phyloP scores from a whole-genome alignment of 35 echinoderm and acorn worm species.

The Acanthaster planci region DNA sequence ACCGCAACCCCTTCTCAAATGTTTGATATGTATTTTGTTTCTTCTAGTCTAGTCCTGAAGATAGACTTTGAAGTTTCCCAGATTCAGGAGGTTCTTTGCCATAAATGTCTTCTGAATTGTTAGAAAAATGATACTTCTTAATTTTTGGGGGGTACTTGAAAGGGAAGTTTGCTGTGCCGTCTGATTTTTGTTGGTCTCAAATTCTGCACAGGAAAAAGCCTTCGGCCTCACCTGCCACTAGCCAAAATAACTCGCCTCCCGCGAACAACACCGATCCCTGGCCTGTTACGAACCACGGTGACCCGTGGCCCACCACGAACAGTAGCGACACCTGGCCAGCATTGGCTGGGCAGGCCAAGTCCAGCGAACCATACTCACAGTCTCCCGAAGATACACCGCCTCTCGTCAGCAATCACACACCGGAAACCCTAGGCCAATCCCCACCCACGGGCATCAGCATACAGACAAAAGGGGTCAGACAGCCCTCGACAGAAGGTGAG shows the following conservation, averaged over 20 bases:
- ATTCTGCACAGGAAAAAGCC: neutral
- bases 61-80: no score
- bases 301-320: neutral
- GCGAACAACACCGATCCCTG: neutral
- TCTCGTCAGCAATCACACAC: neutral
- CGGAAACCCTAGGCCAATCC: neutral
- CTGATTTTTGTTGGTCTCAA: no score
- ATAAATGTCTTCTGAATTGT: no score
- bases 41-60: no score
- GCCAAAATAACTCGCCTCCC: neutral
- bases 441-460: neutral
- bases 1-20: no score
- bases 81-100: no score
- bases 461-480: neutral
- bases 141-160: no score
- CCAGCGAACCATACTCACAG: neutral
- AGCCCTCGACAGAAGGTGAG: neutral
- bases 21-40: no score
- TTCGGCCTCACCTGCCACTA: neutral
- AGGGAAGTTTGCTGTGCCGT: no score
- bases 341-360: neutral
- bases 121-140: no score
- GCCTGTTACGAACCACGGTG: neutral
- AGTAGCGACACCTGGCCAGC: neutral
- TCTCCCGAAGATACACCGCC: neutral